These are phyloP conservation scores for Octodonta nipae DNA, from an alignment of 2,888 invertebrate genomes.

Conservation along the genomic window DNA sequence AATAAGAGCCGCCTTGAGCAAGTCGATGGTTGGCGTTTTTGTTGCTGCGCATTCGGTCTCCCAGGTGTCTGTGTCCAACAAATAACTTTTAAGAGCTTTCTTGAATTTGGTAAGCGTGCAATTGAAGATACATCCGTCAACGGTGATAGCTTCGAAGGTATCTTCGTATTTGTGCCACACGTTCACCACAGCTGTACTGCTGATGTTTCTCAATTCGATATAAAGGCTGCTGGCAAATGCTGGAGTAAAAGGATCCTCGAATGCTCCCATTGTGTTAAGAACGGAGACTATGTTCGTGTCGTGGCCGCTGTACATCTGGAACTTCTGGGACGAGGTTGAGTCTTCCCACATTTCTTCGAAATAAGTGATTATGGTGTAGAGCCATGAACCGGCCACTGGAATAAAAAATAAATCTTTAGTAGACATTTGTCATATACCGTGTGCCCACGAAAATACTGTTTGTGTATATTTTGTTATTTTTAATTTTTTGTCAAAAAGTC, in stretches of 20 bases:
- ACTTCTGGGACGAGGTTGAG: constrained; percentile 31
- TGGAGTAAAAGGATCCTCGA: constrained; percentile 45
- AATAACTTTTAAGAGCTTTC: constrained; percentile 2
- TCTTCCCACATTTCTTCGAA: constrained; percentile 6
- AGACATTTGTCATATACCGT: too few species aligned
- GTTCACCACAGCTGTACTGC: constrained; percentile 6
- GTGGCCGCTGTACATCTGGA: constrained; percentile 61
- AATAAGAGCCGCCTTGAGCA: too few species aligned
- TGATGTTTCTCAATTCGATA: constrained; percentile 45
- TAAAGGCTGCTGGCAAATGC: constrained; percentile 51
- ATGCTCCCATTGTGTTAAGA: constrained; percentile 53
- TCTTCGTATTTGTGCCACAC: constrained; percentile 9
- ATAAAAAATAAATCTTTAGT: too few species aligned
- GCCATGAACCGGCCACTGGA: constrained; percentile 7
- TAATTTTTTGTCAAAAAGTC: too few species aligned
- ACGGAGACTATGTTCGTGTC: constrained; percentile 60
- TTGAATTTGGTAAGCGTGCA: constrained; percentile 9
- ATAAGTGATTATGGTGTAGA: constrained; percentile 6
- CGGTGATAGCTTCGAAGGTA: constrained; percentile 4
- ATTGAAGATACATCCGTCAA: constrained; percentile 8
- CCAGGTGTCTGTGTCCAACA: constrained; percentile 6
- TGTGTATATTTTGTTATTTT: too few species aligned
- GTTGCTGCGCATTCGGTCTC: not conserved
- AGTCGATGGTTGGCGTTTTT: too few species aligned
- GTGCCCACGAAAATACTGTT: too few species aligned